phyloP scores from a whole-genome alignment of 2,797 vertebrate genomes.

The Falco cherrug region DNA sequence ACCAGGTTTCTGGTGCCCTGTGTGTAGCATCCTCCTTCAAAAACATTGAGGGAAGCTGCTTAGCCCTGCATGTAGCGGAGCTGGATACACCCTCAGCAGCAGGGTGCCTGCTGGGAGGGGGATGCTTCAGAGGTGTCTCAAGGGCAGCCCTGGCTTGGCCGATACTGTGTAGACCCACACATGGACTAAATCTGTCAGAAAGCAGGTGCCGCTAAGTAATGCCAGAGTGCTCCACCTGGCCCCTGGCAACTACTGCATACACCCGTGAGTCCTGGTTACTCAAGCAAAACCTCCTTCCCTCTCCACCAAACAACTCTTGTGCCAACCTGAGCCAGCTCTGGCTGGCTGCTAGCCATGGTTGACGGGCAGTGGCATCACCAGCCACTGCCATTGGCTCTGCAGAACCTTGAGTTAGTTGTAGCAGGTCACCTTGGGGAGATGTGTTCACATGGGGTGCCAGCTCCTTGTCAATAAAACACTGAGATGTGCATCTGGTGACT shows the following conservation, averaged over 20 bases:
- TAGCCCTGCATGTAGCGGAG: background rate
- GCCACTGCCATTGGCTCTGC: background rate
- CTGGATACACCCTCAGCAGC: background rate
- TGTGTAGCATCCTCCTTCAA: background rate
- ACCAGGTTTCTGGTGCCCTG: background rate
- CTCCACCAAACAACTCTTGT: background rate
- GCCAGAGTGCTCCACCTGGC: background rate
- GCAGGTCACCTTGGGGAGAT: background rate
- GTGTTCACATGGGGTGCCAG: background rate
- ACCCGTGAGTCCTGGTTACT: background rate
- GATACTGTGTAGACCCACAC: background rate
- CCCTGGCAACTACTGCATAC: background rate
- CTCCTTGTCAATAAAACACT: background rate
- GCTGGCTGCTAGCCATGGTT: fast-evolving
- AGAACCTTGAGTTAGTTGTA: background rate
- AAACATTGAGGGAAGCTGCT: background rate
- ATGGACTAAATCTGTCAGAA: background rate
- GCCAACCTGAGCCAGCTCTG: background rate
- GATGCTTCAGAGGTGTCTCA: fast-evolving
- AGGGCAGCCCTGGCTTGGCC: background rate
- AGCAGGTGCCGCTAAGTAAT: background rate
- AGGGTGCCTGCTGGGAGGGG: background rate
- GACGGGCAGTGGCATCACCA: background rate
- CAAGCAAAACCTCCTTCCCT: background rate
- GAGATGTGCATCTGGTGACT: background rate